phyloP scores from a whole-genome alignment of 2,888 invertebrate species.

The Melanargia galathea region DNA sequence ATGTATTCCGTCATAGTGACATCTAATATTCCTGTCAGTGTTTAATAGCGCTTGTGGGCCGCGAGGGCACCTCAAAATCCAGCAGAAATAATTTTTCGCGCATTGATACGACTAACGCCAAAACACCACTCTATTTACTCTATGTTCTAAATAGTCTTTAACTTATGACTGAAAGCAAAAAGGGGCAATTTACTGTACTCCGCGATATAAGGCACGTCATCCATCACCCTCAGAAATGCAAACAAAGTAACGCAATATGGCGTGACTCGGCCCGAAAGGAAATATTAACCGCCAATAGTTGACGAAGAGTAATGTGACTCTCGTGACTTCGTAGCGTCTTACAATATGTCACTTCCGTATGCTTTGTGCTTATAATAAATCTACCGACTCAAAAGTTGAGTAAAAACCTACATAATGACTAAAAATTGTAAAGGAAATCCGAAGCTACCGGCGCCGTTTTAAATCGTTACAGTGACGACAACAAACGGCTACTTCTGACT shows the following conservation, averaged over 20 bases:
- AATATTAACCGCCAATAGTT: constrained; percentile 17
- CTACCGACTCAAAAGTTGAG: background rate
- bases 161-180: background rate
- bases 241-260: constrained; percentile 19
- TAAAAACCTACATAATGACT: background rate
- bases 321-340: background rate
- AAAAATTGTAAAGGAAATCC: too few relatives aligned
- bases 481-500: too few relatives aligned
- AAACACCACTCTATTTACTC: too few relatives aligned
- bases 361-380: background rate
- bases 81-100: too few relatives aligned
- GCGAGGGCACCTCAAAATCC: too few relatives aligned
- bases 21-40: too few relatives aligned
- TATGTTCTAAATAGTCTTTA: background rate
- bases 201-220: constrained; percentile 8
- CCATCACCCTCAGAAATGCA: constrained; percentile 19
- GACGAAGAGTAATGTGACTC: constrained; percentile 16
- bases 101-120: too few relatives aligned
- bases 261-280: constrained; percentile 13
- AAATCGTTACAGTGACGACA: too few relatives aligned
- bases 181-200: constrained; percentile 8
- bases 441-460: too few relatives aligned
- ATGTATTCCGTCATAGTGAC: too few relatives aligned
- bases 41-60: too few relatives aligned
- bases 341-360: background rate